Percentiles rank a stretch among this genome's conserved stretches.
phyloP scores from a whole-genome alignment of 2,888 invertebrate genomes.

The Nesidiocoris tenuis region DNA sequence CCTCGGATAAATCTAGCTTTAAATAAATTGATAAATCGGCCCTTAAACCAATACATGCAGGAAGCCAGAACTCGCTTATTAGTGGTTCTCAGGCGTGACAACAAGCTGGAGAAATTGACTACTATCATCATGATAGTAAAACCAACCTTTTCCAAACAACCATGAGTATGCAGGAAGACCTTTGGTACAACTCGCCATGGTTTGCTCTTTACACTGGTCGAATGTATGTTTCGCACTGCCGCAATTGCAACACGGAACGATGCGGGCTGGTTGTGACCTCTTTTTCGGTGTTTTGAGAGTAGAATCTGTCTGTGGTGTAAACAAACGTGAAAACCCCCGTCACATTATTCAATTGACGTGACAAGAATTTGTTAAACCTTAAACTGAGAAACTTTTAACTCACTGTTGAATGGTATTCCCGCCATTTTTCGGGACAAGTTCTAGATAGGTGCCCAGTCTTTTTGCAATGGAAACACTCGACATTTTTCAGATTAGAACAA shows the following conservation, averaged over 20 bases:
- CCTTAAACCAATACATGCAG: too few relatives aligned
- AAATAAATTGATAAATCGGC: too few relatives aligned
- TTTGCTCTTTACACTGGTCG: constrained; percentile 13
- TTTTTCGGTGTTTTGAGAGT: not conserved
- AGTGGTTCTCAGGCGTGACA: too few relatives aligned
- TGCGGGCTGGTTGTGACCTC: not conserved
- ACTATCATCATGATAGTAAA: too few relatives aligned
- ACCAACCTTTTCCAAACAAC: constrained; percentile 15
- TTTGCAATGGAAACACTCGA: constrained; percentile 36
- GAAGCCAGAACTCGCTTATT: too few relatives aligned
- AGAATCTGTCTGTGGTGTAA: not conserved
- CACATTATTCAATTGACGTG: too few relatives aligned
- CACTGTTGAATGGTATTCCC: constrained; percentile 41
- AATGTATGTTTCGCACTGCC: constrained; percentile 6
- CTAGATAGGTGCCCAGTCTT: constrained; percentile 30
- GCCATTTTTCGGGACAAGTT: constrained; percentile 44
- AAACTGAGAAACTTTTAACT: too few relatives aligned
- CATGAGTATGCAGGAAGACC: constrained; percentile 21
- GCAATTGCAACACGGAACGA: constrained; percentile 21
- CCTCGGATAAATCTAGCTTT: too few relatives aligned
- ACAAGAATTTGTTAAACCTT: too few relatives aligned
- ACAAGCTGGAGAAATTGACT: too few relatives aligned
- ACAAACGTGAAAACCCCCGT: too few relatives aligned
- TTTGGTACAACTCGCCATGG: constrained; percentile 1
- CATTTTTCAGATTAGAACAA: constrained; percentile 3